Base-by-base conservation (phyloP, 2,113 vertebrate species). In the Coregonus clupeaformis region DNA sequence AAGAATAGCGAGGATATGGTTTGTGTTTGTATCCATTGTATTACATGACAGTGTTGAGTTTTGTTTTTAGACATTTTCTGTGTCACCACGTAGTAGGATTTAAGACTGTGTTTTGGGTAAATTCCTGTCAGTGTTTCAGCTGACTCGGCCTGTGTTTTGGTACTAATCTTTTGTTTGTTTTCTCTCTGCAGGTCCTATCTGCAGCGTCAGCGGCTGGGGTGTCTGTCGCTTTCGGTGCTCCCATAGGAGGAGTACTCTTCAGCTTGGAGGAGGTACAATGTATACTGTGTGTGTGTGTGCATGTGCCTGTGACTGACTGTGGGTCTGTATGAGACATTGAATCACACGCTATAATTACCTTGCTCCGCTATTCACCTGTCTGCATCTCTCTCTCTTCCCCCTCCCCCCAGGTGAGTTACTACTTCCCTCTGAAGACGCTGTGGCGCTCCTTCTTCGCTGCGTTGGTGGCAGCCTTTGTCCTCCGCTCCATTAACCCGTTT, bases 381-480 rank as follows among this genome's bases (percentile, higher is more conserved):
- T 14, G 13, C 14, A 6, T 45, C n/a, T n/a, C n/a, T n/a, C n/a
- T n/a, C n/a, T n/a, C n/a, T n/a, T 14, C 47, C 14, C 42, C 36
- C 20, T 42, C 4, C 12, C 68, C 47, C 62, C 87, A 99, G 97
- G 97, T 99, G 89, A 99, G 97, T 87, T 99, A 98, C 84, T 99
- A 98, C 89, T 99, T 99, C 91, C 98, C 98, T 24, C 91, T 99
- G 75, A 99, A 99, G 90, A 99, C 97, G 1, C 91, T 99, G 82
- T 99, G 97, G 98, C 94, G 98, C 74, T 99, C 98, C 0, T 99
- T 99, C 91, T 99, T 99, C 81, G 97, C 98, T 66, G 98, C 97
- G 81, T 93, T 99, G 88, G 97, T 99, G 81, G 98, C 98, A 5
- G 98, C 97, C 1, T 99, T 99, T 79, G 95, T 99, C 83, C 92